Evolutionary conservation across 1,140 invertebrate species (phyloP).

Genomic region (Microplitis mediator): DNA sequence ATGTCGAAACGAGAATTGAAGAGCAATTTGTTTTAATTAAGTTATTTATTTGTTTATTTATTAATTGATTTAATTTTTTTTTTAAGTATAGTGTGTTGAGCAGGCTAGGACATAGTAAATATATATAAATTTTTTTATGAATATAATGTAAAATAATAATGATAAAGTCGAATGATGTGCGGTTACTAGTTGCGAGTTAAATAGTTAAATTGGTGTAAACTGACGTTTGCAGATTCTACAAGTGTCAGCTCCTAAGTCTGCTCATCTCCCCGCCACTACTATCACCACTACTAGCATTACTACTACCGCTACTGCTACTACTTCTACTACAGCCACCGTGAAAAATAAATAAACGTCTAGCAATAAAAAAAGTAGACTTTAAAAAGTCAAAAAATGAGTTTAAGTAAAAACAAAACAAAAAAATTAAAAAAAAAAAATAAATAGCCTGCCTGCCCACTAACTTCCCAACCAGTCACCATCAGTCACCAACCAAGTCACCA

Average conservation of each 20-base stretch:
- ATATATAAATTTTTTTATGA: too few relatives aligned
- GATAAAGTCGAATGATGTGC: slow-evolving; percentile 47
- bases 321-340: slow-evolving; percentile 57
- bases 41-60: too few relatives aligned
- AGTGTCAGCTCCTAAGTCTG: slow-evolving; percentile 62
- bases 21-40: too few relatives aligned
- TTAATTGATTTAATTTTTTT: too few relatives aligned
- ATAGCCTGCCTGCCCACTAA: slow-evolving; percentile 62
- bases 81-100: too few relatives aligned
- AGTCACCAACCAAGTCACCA: slow-evolving; percentile 53
- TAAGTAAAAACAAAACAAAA: neutral
- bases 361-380: slow-evolving; percentile 42
- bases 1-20: too few relatives aligned
- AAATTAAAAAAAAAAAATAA: slow-evolving; percentile 26
- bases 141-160: neutral
- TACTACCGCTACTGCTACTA: neutral
- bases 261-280: slow-evolving; percentile 63
- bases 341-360: slow-evolving; percentile 54
- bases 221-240: slow-evolving; percentile 63
- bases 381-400: too few relatives aligned
- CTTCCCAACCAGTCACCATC: slow-evolving; percentile 61
- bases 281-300: slow-evolving; percentile 50
- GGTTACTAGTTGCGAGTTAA: slow-evolving; percentile 34
- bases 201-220: slow-evolving; percentile 59
- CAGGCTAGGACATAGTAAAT: too few relatives aligned